These are phyloP conservation scores for Tapirus terrestris DNA, from an alignment of 2,113 vertebrate genomes.

Conservation along the genomic window DNA sequence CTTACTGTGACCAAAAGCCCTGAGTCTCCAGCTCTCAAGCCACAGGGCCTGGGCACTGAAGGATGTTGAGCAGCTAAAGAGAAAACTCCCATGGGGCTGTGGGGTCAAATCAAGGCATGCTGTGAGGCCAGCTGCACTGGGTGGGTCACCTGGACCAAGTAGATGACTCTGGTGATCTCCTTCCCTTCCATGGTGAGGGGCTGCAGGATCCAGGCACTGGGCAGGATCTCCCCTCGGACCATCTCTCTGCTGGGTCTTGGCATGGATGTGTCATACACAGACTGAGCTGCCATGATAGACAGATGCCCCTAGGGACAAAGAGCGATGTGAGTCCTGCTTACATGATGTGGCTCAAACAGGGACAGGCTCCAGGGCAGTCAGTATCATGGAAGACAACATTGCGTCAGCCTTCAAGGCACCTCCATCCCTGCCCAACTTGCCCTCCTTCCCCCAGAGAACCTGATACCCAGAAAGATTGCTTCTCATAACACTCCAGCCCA, in stretches of 20 bases:
- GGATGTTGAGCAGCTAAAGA: not conserved
- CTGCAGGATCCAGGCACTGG: conserved; percentile 96
- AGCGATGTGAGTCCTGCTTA: not conserved
- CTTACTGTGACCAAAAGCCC: not conserved
- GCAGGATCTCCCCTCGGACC: conserved; percentile 95
- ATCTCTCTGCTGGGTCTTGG: conserved; percentile 92
- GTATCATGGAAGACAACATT: not conserved
- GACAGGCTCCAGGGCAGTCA: not conserved
- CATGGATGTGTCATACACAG: conserved; percentile 94
- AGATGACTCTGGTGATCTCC: conserved; percentile 92
- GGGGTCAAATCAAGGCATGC: not conserved
- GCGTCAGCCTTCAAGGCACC: not conserved
- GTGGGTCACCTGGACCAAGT: conserved; percentile 92
- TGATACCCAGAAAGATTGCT: not conserved
- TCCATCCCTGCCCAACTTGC: not conserved
- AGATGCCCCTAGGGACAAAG: conserved; percentile 87
- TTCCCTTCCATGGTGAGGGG: conserved; percentile 87
- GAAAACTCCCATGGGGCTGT: not conserved
- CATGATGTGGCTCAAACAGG: not conserved
- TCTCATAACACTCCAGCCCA: not conserved
- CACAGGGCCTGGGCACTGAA: not conserved
- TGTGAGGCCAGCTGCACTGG: not conserved
- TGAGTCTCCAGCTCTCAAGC: not conserved
- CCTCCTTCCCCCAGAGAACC: not conserved
- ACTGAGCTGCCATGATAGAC: conserved; percentile 93